These are phyloP conservation scores for Tenthredo livida DNA, from an alignment of 2,888 invertebrate species.

Conservation along the genomic window DNA sequence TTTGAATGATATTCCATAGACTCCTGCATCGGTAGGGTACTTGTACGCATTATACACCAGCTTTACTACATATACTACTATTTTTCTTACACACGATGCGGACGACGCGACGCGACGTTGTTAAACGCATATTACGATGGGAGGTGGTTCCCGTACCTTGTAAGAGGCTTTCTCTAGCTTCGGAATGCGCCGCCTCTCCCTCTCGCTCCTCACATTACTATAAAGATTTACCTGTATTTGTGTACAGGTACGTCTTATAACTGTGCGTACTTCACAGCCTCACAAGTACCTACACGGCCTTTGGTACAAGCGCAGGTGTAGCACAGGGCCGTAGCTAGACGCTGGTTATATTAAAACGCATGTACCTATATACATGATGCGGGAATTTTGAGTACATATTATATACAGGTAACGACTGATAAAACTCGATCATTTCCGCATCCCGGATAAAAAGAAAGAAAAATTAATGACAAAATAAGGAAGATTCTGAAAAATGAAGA, in stretches of 20 bases:
- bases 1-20: neutral
- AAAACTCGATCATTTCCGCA: neutral
- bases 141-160: neutral
- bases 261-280: slow-evolving; percentile 15
- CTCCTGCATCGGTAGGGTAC: too few species aligned
- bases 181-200: slow-evolving; percentile 43
- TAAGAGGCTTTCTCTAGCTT: slow-evolving; percentile 53
- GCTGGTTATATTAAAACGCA: too few species aligned
- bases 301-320: slow-evolving; percentile 25
- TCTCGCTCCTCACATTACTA: neutral
- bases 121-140: slow-evolving; percentile 6
- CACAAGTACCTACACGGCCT: neutral
- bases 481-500: neutral
- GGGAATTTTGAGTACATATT: too few species aligned
- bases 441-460: neutral
- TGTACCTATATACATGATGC: too few species aligned
- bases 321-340: neutral
- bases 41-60: neutral
- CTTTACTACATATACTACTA: neutral
- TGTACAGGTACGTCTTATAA: slow-evolving; percentile 12
- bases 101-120: neutral
- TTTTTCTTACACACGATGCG: neutral
- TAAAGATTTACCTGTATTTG: neutral
- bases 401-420: too few species aligned
- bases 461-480: neutral